phyloP scores from a whole-genome alignment of 1,140 invertebrate genomes.

The Drosophila seguyi region DNA sequence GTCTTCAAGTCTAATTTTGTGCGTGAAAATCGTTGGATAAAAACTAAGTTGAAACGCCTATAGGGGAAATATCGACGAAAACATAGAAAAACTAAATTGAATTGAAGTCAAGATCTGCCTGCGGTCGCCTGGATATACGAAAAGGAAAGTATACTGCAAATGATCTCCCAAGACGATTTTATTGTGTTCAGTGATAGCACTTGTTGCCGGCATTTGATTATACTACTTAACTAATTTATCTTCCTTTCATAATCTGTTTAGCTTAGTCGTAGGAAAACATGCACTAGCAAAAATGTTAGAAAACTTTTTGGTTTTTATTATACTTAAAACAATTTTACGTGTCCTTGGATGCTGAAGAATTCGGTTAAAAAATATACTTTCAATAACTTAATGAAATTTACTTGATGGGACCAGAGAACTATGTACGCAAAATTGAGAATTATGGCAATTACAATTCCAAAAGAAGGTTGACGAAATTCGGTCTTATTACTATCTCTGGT shows the following conservation, averaged over 20 bases:
- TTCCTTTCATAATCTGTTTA: conserved; percentile 32
- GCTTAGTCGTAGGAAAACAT: conserved; percentile 72
- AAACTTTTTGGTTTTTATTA: conserved; percentile 41
- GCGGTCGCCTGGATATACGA: conserved; percentile 24
- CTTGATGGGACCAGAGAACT: conserved; percentile 25
- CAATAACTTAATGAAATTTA: conserved; percentile 32
- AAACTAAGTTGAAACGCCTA: conserved; percentile 19
- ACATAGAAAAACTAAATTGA: not conserved
- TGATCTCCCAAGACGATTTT: conserved; percentile 44
- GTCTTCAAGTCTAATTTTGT: conserved; percentile 52
- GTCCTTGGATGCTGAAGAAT: conserved; percentile 29
- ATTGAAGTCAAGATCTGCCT: conserved; percentile 10
- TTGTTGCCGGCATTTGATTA: conserved; percentile 53
- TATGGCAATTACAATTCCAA: conserved; percentile 15
- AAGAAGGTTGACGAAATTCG: conserved; percentile 1
- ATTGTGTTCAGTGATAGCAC: conserved; percentile 20
- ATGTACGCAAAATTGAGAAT: conserved; percentile 3
- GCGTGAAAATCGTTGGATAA: conserved; percentile 50
- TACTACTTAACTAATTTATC: conserved; percentile 71
- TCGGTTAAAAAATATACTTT: conserved; percentile 10
- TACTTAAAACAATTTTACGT: conserved; percentile 46
- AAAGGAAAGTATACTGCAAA: conserved; percentile 2
- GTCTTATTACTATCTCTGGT: conserved; percentile 10
- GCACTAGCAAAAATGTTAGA: conserved; percentile 64
- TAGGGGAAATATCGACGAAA: not conserved